These are phyloP conservation scores for Cataglyphis hispanica DNA, from an alignment of 1,140 invertebrate species.

Conservation along the genomic window DNA sequence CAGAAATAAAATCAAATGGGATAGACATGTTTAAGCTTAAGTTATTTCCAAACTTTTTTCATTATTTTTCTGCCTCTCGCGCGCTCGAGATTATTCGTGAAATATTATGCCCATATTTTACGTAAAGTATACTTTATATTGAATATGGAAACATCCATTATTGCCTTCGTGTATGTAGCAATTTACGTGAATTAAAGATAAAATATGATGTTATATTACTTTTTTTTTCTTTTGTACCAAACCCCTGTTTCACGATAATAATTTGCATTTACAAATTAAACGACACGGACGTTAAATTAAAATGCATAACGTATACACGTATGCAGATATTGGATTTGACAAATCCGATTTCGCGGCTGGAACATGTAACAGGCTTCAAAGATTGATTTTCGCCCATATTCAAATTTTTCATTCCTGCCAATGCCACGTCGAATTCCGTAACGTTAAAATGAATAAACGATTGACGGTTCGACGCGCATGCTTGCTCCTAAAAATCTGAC, in stretches of 20 bases:
- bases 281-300: constrained; percentile 45
- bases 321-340: constrained; percentile 52
- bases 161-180: background rate
- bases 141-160: background rate
- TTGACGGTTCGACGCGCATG: constrained; percentile 54
- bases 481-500: constrained; percentile 43
- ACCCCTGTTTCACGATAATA: constrained; percentile 7
- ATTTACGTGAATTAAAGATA: constrained; percentile 34
- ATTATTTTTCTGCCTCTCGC: background rate
- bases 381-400: constrained; percentile 55
- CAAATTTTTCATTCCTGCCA: constrained; percentile 60
- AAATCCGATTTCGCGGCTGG: constrained; percentile 53
- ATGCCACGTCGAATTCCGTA: constrained; percentile 48
- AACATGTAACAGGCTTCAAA: constrained; percentile 49
- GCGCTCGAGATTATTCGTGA: background rate
- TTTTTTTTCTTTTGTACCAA: background rate
- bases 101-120: constrained; percentile 16
- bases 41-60: background rate
- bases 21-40: constrained; percentile 3
- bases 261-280: constrained; percentile 48
- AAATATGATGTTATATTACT: background rate
- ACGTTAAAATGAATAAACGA: constrained; percentile 59
- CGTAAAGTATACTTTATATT: background rate
- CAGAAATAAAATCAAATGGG: background rate
- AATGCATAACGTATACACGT: constrained; percentile 41